phyloP scores from a whole-genome alignment of 2,113 vertebrate genomes.

The Galemys pyrenaicus region DNA sequence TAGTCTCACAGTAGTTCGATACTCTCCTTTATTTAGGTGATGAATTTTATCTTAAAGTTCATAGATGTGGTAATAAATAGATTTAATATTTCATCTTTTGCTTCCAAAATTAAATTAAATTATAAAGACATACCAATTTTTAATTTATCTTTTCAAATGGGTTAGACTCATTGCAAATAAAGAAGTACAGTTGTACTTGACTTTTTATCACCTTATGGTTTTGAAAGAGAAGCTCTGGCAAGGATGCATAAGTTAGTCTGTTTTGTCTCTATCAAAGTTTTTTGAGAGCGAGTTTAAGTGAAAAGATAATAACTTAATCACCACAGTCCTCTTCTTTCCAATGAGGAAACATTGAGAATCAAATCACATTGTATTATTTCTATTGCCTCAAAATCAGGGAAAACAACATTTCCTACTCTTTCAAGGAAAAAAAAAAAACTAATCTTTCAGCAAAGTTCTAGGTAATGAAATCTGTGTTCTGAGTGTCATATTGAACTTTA shows the following conservation, averaged over 20 bases:
- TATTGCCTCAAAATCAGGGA: slow-evolving; percentile 56
- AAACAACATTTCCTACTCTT: slow-evolving; percentile 63
- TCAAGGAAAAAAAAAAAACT: slow-evolving; percentile 63
- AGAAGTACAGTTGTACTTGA: slow-evolving; percentile 41
- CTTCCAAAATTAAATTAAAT: slow-evolving; percentile 30
- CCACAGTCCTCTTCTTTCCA: background rate
- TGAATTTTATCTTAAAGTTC: slow-evolving; percentile 71
- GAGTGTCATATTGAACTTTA: slow-evolving; percentile 60
- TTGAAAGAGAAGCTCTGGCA: slow-evolving; percentile 29
- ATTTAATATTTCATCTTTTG: slow-evolving; percentile 7
- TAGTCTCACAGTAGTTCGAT: too few species aligned
- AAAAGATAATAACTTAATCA: background rate
- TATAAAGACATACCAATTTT: slow-evolving; percentile 10
- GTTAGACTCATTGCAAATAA: background rate
- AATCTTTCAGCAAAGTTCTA: slow-evolving; percentile 78
- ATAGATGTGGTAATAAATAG: background rate
- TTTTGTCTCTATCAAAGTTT: background rate
- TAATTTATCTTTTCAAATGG: slow-evolving; percentile 27
- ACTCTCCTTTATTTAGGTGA: background rate
- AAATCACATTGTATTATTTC: slow-evolving; percentile 50
- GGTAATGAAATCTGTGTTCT: slow-evolving; percentile 70
- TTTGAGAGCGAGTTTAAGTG: slow-evolving; percentile 29
- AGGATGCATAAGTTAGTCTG: background rate
- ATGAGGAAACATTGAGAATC: background rate
- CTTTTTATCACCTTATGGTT: slow-evolving; percentile 23